Evolutionary conservation across 2,113 vertebrate genomes (phyloP).

Genomic region (Geothlypis trichas): DNA sequence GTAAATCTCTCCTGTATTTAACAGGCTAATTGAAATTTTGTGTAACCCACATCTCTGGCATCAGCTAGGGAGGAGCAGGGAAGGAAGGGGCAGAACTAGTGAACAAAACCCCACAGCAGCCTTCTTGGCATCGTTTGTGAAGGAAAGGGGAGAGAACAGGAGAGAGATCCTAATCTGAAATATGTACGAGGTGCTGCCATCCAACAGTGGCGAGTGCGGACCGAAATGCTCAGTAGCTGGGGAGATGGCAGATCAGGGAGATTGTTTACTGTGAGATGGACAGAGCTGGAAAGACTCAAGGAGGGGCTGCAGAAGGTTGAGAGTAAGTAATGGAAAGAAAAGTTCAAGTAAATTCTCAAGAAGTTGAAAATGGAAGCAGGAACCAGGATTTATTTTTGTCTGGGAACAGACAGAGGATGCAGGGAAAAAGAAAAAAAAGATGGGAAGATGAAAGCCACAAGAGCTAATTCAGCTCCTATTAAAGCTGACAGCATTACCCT

Average conservation of each 20-base stretch:
- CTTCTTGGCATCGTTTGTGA: not conserved
- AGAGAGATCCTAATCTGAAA: conserved; percentile 21
- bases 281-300: not conserved
- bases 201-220: not conserved
- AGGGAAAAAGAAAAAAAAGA: not conserved
- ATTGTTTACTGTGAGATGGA: not conserved
- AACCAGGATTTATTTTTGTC: not conserved
- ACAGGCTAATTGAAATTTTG: not conserved
- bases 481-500: not conserved
- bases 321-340: not conserved
- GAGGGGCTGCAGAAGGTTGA: not conserved
- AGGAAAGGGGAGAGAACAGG: not conserved
- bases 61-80: not conserved
- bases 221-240: not conserved
- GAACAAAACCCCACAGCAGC: not conserved
- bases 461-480: conserved; percentile 1
- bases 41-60: not conserved
- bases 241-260: not conserved
- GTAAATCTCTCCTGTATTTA: not conserved
- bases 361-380: not conserved
- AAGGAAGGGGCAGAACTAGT: not conserved
- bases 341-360: not conserved
- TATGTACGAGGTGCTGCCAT: not conserved
- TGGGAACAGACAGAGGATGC: not conserved
- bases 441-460: not conserved